These are phyloP conservation scores for Tuta absoluta DNA, from an alignment of 2,888 invertebrate genomes.

Conservation along the genomic window DNA sequence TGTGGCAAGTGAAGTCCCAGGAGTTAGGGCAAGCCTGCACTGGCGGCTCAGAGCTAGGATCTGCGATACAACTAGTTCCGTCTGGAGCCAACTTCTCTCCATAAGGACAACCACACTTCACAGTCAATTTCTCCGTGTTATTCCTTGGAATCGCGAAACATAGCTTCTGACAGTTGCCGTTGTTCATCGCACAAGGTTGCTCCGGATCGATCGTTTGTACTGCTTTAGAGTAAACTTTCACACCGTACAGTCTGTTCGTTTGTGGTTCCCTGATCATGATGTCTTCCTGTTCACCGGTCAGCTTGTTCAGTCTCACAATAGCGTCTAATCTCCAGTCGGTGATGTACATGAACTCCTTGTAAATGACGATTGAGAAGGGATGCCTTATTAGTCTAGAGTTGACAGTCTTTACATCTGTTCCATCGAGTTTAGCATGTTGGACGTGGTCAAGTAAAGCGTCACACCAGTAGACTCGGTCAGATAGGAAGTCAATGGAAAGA, in stretches of 20 bases:
- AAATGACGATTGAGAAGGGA: constrained; percentile 95
- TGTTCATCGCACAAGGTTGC: constrained; percentile 92
- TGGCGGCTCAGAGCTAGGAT: constrained; percentile 93
- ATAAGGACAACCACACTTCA: constrained; percentile 95
- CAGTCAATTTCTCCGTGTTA: constrained; percentile 77
- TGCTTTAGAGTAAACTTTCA: constrained; percentile 90
- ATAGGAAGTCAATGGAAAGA: constrained; percentile 93
- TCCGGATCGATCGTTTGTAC: constrained; percentile 86
- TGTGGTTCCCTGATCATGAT: constrained; percentile 93
- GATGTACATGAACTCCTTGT: constrained; percentile 95
- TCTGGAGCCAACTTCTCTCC: constrained; percentile 91
- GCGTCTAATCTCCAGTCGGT: constrained; percentile 98
- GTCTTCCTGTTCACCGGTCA: constrained; percentile 92
- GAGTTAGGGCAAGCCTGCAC: constrained; percentile 93
- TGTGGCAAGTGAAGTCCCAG: constrained; percentile 97
- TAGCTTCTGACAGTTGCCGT: constrained; percentile 96
- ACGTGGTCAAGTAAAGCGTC: constrained; percentile 98
- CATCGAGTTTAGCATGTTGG: constrained; percentile 95
- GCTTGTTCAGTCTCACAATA: constrained; percentile 93
- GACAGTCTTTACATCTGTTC: constrained; percentile 94
- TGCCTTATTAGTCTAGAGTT: constrained; percentile 92
- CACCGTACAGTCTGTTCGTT: constrained; percentile 94
- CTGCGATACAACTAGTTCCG: constrained; percentile 86
- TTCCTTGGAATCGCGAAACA: constrained; percentile 94
- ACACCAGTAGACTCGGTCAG: constrained; percentile 97